Evolutionary conservation across 2,888 invertebrate genomes (phyloP).

Genomic region (Druceiella hillmani): DNA sequence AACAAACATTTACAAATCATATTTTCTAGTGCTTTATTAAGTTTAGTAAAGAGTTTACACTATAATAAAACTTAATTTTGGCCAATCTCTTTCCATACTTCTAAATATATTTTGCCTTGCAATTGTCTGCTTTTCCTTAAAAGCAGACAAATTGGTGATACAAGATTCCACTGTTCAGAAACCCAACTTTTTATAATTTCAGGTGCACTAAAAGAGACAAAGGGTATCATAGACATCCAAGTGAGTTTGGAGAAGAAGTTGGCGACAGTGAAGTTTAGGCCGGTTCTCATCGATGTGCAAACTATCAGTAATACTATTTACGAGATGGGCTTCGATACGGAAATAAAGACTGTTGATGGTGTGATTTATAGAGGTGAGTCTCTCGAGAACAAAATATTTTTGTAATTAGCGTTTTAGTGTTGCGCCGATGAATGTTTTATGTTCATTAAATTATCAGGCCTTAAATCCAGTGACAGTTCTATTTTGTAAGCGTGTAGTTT

Average conservation of each 20-base stretch:
- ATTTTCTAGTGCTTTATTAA: too few relatives aligned
- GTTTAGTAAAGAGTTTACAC: too few relatives aligned
- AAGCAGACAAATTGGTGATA: conserved; percentile 12
- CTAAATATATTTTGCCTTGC: too few relatives aligned
- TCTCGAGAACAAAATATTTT: too few relatives aligned
- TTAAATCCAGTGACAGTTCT: too few relatives aligned
- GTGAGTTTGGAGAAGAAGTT: conserved; percentile 60
- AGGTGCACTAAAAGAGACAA: conserved; percentile 56
- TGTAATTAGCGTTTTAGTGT: too few relatives aligned
- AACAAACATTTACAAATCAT: too few relatives aligned
- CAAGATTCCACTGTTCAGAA: conserved; percentile 12
- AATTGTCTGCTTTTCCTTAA: too few relatives aligned
- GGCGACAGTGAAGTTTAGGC: conserved; percentile 58
- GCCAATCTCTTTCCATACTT: too few relatives aligned
- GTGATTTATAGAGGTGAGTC: conserved; percentile 21
- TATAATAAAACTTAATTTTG: too few relatives aligned
- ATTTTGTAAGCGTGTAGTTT: too few relatives aligned
- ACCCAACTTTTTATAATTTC: conserved; percentile 16
- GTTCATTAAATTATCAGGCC: conserved; percentile 23
- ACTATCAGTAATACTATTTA: conserved; percentile 64
- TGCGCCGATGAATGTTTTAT: too few relatives aligned
- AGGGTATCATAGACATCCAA: conserved; percentile 56
- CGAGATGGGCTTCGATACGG: conserved; percentile 76
- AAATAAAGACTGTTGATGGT: conserved; percentile 9
- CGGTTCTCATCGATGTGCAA: conserved; percentile 43